Conservation (phyloP, 2,797 vertebrate genomes). For the Microcaecilia unicolor region DNA sequence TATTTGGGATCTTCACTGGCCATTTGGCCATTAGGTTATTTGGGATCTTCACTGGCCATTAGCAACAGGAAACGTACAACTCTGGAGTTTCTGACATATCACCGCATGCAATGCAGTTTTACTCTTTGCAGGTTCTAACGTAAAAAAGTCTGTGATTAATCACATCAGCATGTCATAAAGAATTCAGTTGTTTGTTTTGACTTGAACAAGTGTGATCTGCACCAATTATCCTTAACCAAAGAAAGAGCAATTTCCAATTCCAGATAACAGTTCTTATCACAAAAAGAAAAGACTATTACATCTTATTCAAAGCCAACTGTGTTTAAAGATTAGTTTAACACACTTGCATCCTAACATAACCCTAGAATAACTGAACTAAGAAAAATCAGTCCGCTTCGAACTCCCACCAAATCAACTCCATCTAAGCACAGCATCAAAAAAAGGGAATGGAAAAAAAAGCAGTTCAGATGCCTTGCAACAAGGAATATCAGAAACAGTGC, state of each 20-base stretch:
- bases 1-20: too few relatives aligned
- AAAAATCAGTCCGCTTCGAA: too few relatives aligned
- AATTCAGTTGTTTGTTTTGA: conserved; percentile 64
- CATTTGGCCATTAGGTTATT: too few relatives aligned
- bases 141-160: conserved; percentile 48
- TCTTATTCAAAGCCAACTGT: conserved; percentile 49
- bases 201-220: conserved; percentile 72
- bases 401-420: too few relatives aligned
- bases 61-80: conserved; percentile 59
- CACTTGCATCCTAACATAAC: too few relatives aligned
- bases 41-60: conserved; percentile 62
- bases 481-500: too few relatives aligned
- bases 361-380: too few relatives aligned
- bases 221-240: conserved; percentile 59
- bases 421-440: too few relatives aligned
- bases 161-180: conserved; percentile 59
- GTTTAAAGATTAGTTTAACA: too few relatives aligned
- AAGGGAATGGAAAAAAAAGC: too few relatives aligned
- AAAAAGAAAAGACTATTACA: conserved; percentile 35
- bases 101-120: conserved; percentile 66
- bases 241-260: conserved; percentile 48
- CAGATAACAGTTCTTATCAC: conserved; percentile 36
- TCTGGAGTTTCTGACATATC: conserved; percentile 58
- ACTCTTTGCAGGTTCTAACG: conserved; percentile 61
- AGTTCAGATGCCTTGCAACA: too few relatives aligned